phyloP scores from a whole-genome alignment of 2,888 invertebrate genomes.

The Chaetogeoica ovagalla region DNA sequence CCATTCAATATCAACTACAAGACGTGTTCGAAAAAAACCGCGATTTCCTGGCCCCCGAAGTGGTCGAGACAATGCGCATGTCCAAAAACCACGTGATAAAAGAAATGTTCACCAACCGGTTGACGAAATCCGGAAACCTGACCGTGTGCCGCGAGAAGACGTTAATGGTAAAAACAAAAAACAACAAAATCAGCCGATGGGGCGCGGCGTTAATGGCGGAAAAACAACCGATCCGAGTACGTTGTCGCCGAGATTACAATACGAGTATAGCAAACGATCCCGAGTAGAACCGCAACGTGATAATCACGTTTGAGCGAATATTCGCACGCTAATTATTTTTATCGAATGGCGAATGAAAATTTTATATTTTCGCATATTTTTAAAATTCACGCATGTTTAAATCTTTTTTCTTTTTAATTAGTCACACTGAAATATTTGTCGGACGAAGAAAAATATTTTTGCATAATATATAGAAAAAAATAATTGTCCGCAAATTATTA shows the following conservation, averaged over 20 bases:
- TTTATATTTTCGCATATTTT: too few relatives aligned
- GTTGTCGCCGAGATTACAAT: neutral
- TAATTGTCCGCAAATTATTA: too few relatives aligned
- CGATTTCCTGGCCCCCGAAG: constrained; percentile 86
- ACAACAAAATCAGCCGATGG: constrained; percentile 57
- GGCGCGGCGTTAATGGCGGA: constrained; percentile 62
- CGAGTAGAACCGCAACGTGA: too few relatives aligned
- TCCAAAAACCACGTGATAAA: constrained; percentile 73
- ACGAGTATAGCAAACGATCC: too few relatives aligned
- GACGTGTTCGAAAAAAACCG: constrained; percentile 88
- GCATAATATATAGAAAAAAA: too few relatives aligned
- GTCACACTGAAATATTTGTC: too few relatives aligned
- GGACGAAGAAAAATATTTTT: too few relatives aligned
- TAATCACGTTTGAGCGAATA: too few relatives aligned
- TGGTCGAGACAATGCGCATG: constrained; percentile 81
- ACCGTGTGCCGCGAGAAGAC: constrained; percentile 61
- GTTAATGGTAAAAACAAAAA: constrained; percentile 54
- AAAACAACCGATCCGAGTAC: constrained; percentile 56
- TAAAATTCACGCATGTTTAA: too few relatives aligned
- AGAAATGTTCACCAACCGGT: constrained; percentile 78
- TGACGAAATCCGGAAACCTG: constrained; percentile 81
- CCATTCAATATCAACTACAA: constrained; percentile 78
- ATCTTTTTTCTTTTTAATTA: too few relatives aligned
- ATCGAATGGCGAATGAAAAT: too few relatives aligned
- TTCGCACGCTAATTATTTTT: too few relatives aligned